A percentile compares a stretch with the other conserved stretches of the same genome.
Conservation (phyloP, 2,113 vertebrate species). For the Kryptolebias marmoratus region DNA sequence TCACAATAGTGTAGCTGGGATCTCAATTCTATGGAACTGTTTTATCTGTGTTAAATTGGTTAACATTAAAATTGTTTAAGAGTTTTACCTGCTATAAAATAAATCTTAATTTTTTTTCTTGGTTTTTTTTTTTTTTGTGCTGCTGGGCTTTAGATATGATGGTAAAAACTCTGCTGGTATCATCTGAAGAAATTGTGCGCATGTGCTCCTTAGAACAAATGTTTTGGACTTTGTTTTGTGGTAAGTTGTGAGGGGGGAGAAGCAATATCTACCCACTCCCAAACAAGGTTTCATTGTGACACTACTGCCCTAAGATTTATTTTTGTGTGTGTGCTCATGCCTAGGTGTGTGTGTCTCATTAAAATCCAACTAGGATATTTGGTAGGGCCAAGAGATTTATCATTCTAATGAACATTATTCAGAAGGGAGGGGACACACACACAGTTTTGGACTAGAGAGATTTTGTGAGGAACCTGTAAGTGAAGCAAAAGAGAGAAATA, state of each 20-base stretch:
- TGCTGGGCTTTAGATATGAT: too few species aligned
- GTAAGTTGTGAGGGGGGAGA: slow-evolving; percentile 21
- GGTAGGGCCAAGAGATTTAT: slow-evolving; percentile 65
- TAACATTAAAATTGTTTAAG: too few species aligned
- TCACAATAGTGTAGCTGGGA: too few species aligned
- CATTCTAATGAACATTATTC: slow-evolving; percentile 72
- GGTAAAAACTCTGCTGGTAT: not conserved
- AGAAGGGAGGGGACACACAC: slow-evolving; percentile 26
- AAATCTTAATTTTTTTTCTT: too few species aligned
- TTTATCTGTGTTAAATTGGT: too few species aligned
- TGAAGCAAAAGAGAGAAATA: not conserved
- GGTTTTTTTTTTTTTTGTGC: too few species aligned
- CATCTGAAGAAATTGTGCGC: slow-evolving; percentile 5
- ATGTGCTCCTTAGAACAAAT: slow-evolving; percentile 25
- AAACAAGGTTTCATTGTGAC: slow-evolving; percentile 36
- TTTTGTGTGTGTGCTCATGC: slow-evolving; percentile 26
- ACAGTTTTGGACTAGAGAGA: slow-evolving; percentile 30
- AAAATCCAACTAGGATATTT: slow-evolving; percentile 62
- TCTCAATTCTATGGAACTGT: too few species aligned
- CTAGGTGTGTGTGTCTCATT: slow-evolving; percentile 46
- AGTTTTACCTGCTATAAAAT: too few species aligned
- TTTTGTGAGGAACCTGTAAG: slow-evolving; percentile 1
- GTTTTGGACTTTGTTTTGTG: slow-evolving; percentile 24
- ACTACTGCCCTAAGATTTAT: slow-evolving; percentile 47
- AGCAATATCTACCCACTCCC: slow-evolving; percentile 30